Percentiles rank a stretch among this genome's conserved stretches.
Conservation (phyloP, 2,113 vertebrate species). For the Melanerpes aurifrons region DNA sequence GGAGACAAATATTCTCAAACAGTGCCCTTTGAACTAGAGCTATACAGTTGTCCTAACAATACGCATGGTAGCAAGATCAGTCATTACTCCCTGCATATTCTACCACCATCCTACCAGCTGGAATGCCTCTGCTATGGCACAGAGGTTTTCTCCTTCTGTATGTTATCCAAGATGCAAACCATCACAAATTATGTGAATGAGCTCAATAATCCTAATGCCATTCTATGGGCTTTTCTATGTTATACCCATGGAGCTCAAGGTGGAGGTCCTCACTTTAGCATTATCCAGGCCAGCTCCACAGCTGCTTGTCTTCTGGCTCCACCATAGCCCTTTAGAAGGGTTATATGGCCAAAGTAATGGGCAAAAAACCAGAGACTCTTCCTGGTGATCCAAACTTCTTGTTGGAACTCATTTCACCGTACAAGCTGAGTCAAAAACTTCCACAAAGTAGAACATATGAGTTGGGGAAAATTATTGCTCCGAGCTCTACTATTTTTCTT, state of each 20-base stretch:
- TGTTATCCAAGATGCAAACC: background rate
- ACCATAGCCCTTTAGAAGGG: background rate
- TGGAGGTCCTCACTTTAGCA: background rate
- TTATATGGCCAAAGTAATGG: background rate
- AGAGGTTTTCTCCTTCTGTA: background rate
- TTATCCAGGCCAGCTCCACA: background rate
- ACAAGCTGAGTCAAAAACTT: background rate
- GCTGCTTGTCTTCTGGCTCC: background rate
- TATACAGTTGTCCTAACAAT: background rate
- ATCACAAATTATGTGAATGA: background rate
- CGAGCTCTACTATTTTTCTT: constrained; percentile 8
- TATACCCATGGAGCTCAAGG: background rate
- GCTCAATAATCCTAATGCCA: background rate
- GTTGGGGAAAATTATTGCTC: background rate
- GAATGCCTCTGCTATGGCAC: background rate
- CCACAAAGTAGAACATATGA: background rate
- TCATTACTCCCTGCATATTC: background rate
- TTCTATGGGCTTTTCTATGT: background rate
- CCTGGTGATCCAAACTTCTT: background rate
- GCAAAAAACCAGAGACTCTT: background rate
- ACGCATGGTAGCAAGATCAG: background rate
- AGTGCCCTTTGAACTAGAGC: background rate
- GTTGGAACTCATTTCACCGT: background rate
- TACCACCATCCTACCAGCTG: background rate
- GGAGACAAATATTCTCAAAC: background rate